phyloP scores from a whole-genome alignment of 2,797 vertebrate genomes.

The Myripristis jacobus region DNA sequence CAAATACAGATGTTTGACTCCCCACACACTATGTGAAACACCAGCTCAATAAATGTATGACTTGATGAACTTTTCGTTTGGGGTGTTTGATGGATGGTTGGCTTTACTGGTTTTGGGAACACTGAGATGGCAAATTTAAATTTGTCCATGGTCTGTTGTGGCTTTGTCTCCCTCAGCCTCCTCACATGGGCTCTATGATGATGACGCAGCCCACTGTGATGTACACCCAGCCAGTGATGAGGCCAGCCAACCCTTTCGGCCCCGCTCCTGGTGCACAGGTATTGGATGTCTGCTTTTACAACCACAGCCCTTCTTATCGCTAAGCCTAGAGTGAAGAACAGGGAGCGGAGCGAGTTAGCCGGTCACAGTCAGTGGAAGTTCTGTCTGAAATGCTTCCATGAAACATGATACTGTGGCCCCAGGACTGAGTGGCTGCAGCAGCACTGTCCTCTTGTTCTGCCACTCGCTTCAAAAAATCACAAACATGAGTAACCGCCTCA shows the following conservation, averaged over 20 bases:
- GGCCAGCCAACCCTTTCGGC: slow-evolving; percentile 94
- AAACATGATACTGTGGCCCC: not conserved
- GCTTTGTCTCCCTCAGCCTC: slow-evolving; percentile 77
- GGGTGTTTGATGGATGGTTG: too few species aligned
- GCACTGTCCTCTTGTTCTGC: too few species aligned
- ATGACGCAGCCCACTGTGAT: slow-evolving; percentile 96
- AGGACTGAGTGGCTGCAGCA: too few species aligned
- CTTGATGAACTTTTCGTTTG: too few species aligned
- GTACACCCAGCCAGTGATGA: slow-evolving; percentile 95
- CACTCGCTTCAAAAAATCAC: too few species aligned
- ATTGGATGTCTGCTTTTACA: slow-evolving; percentile 14
- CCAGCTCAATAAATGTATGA: too few species aligned
- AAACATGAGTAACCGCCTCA: too few species aligned
- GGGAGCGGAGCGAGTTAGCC: not conserved
- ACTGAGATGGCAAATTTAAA: not conserved
- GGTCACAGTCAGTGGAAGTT: not conserved
- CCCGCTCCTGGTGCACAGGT: slow-evolving; percentile 94
- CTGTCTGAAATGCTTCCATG: not conserved
- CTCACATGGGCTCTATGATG: slow-evolving; percentile 91
- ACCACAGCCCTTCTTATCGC: not conserved
- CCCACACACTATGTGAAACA: too few species aligned
- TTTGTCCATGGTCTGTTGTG: not conserved
- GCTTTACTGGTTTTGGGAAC: too few species aligned
- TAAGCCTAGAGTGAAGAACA: too few species aligned
- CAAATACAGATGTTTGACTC: too few species aligned